Evolutionary conservation across 2,888 invertebrate genomes (phyloP).

Genomic region (Amblyteles armatorius): DNA sequence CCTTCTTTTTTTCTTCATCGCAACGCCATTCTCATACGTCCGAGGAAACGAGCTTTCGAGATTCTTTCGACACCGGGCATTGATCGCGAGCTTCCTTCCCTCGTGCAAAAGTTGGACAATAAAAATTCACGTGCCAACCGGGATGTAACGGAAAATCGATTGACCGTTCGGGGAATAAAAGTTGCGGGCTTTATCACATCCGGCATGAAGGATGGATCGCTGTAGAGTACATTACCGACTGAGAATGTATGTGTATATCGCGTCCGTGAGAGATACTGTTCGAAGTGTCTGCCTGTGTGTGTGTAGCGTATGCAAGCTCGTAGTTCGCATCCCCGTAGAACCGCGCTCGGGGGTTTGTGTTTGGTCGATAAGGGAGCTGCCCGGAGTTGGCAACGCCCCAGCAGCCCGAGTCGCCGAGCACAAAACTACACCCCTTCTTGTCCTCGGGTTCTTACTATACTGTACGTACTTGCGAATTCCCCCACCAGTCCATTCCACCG

Average conservation of each 20-base stretch:
- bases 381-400: slow-evolving; percentile 78
- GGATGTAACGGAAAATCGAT: slow-evolving; percentile 49
- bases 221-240: neutral
- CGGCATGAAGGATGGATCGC: slow-evolving; percentile 31
- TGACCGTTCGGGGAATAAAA: slow-evolving; percentile 42
- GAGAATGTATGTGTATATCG: slow-evolving; percentile 2
- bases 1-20: neutral
- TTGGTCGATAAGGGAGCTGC: slow-evolving; percentile 80
- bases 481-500: neutral
- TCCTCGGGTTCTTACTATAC: slow-evolving; percentile 31
- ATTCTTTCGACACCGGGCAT: neutral
- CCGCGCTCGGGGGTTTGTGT: slow-evolving; percentile 73
- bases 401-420: slow-evolving; percentile 26
- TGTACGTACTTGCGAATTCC: neutral
- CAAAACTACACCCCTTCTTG: slow-evolving; percentile 30
- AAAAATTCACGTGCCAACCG: slow-evolving; percentile 29
- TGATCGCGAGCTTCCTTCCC: neutral
- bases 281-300: slow-evolving; percentile 20
- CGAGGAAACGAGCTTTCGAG: neutral
- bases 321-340: slow-evolving; percentile 50
- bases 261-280: slow-evolving; percentile 32
- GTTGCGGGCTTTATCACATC: slow-evolving; percentile 43
- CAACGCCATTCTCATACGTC: neutral
- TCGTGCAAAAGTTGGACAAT: slow-evolving; percentile 7
- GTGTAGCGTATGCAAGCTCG: slow-evolving; percentile 24